These are phyloP conservation scores for Gibbula magus DNA, from an alignment of 2,888 invertebrate genomes.

Conservation along the genomic window DNA sequence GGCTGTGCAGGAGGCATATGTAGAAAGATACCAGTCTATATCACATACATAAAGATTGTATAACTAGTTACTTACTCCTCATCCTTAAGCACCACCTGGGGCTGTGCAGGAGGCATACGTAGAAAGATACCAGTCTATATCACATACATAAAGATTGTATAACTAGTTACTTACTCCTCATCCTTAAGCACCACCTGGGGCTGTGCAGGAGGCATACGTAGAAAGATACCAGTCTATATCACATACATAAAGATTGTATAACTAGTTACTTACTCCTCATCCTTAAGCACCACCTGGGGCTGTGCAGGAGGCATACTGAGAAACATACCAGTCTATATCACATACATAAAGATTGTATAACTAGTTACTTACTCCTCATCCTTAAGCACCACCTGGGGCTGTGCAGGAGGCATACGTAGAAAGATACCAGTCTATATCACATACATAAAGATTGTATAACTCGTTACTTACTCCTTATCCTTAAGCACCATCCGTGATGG, in stretches of 20 bases:
- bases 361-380: constrained; percentile 57
- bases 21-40: constrained; percentile 92
- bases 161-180: constrained; percentile 53
- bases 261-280: constrained; percentile 55
- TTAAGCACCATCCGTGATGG: no score
- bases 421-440: constrained; percentile 94
- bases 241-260: constrained; percentile 78
- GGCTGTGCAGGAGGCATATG: constrained; percentile 61
- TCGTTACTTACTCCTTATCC: constrained; percentile 58
- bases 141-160: constrained; percentile 78
- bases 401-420: constrained; percentile 76
- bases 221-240: constrained; percentile 91
- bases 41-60: constrained; percentile 79
- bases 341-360: constrained; percentile 75
- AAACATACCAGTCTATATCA: constrained; percentile 93
- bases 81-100: constrained; percentile 60
- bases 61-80: constrained; percentile 53
- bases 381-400: constrained; percentile 59
- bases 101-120: constrained; percentile 62
- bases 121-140: constrained; percentile 93
- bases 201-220: constrained; percentile 73
- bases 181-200: constrained; percentile 61
- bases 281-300: constrained; percentile 59
- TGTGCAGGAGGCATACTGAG: constrained; percentile 75
- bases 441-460: constrained; percentile 73